These are phyloP conservation scores for Mimachlamys varia DNA, from an alignment of 2,888 invertebrate species.

Conservation along the genomic window DNA sequence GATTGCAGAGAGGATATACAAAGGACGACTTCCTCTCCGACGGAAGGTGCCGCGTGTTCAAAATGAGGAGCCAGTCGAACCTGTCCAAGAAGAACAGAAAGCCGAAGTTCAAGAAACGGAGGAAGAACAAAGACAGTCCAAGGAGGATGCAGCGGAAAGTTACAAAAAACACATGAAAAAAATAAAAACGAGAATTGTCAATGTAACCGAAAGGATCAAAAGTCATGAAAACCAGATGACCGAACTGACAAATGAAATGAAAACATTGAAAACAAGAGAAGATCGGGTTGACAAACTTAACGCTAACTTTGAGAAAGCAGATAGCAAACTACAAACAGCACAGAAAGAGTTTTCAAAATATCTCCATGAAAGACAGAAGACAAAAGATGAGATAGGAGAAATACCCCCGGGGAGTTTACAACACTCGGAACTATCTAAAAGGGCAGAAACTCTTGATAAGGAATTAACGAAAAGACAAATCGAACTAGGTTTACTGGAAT, in stretches of 20 bases:
- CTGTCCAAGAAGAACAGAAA: conserved; percentile 36
- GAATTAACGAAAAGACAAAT: conserved; percentile 62
- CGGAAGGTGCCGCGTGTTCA: conserved; percentile 41
- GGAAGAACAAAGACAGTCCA: neutral
- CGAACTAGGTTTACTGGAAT: conserved; percentile 69
- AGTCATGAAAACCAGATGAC: conserved; percentile 55
- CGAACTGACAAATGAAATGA: conserved; percentile 58
- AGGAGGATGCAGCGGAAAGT: neutral
- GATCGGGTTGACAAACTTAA: conserved; percentile 59
- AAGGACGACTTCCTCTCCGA: conserved; percentile 54
- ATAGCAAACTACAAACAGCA: conserved; percentile 49
- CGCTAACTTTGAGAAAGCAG: conserved; percentile 61
- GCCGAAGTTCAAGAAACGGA: neutral
- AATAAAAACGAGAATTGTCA: neutral
- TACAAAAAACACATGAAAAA: neutral
- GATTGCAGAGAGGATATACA: conserved; percentile 64
- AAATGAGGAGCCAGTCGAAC: neutral
- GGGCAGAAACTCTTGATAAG: conserved; percentile 58
- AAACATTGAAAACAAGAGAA: conserved; percentile 56
- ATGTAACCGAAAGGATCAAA: neutral
- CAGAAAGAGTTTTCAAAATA: conserved; percentile 49
- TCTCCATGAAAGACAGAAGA: conserved; percentile 46
- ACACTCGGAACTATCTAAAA: conserved; percentile 56
- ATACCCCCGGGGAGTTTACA: conserved; percentile 53
- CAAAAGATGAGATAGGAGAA: conserved; percentile 52